phyloP scores from a whole-genome alignment of 2,888 invertebrate genomes.

The Germaria angustata region DNA sequence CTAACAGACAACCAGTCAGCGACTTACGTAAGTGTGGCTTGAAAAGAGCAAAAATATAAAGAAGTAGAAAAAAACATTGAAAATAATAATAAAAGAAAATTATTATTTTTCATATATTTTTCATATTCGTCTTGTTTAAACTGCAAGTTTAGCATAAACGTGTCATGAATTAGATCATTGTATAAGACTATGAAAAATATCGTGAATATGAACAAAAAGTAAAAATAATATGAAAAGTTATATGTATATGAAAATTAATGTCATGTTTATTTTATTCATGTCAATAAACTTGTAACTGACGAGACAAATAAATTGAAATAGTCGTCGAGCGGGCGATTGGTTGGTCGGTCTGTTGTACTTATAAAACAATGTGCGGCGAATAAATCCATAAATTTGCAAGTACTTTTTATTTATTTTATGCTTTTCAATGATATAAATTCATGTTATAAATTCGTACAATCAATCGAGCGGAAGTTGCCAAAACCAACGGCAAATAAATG shows the following conservation, averaged over 20 bases:
- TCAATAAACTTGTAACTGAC: slow-evolving; percentile 57
- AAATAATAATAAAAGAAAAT: slow-evolving; percentile 51
- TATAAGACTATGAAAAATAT: slow-evolving; percentile 4
- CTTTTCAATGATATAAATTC: slow-evolving; percentile 23
- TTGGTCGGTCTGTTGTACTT: background rate
- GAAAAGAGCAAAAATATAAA: background rate
- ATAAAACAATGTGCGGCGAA: slow-evolving; percentile 27
- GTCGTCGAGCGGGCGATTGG: no score
- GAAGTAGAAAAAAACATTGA: slow-evolving; percentile 10
- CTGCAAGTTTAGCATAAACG: slow-evolving; percentile 60
- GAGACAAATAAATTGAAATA: slow-evolving; percentile 31
- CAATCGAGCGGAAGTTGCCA: slow-evolving; percentile 47
- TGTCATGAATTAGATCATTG: slow-evolving; percentile 58
- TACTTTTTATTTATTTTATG: slow-evolving; percentile 19
- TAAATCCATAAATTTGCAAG: slow-evolving; percentile 43
- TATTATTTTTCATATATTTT: background rate
- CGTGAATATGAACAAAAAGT: background rate
- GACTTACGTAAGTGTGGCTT: slow-evolving; percentile 33
- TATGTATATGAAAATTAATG: slow-evolving; percentile 42
- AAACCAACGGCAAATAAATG: slow-evolving; percentile 17
- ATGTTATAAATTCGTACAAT: slow-evolving; percentile 43
- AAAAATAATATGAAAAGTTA: slow-evolving; percentile 25
- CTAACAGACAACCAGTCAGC: background rate
- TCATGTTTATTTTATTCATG: slow-evolving; percentile 51
- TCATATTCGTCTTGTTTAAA: slow-evolving; percentile 39